Percentiles rank a stretch among this genome's conserved stretches.
Conservation (phyloP, 2,113 vertebrate species). For the Myotis lucifugus region DNA sequence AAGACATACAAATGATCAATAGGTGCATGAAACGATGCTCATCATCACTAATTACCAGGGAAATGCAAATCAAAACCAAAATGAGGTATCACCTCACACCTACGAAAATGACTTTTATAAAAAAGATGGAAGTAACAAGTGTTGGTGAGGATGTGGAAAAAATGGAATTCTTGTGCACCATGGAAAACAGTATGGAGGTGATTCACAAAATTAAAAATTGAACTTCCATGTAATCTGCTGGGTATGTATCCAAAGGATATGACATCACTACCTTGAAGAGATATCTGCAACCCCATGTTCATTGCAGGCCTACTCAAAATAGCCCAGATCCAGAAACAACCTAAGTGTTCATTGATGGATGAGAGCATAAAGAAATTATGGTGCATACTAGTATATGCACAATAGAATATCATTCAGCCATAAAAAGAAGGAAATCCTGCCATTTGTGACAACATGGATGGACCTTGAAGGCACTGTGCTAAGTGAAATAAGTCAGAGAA, state of each 20-base stretch:
- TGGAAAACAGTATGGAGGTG: neutral
- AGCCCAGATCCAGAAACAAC: neutral
- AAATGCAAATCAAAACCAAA: neutral
- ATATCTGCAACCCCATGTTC: neutral
- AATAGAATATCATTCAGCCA: neutral
- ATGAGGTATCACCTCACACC: neutral
- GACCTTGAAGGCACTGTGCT: neutral
- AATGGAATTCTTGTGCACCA: neutral
- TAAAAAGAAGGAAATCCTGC: neutral
- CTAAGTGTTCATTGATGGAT: neutral
- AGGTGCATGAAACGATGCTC: neutral
- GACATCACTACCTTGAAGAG: neutral
- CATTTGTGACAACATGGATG: neutral
- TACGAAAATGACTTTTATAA: neutral
- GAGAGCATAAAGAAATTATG: neutral
- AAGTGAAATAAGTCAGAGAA: neutral
- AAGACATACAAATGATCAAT: neutral
- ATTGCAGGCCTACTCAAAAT: neutral
- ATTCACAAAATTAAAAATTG: neutral
- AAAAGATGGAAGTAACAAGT: neutral
- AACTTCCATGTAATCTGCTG: neutral
- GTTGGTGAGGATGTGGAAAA: neutral
- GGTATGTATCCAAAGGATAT: neutral
- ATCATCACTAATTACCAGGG: neutral
- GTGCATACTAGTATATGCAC: neutral